These are phyloP conservation scores for Ariopsis seemanni DNA, from an alignment of 2,113 vertebrate genomes.

Conservation along the genomic window DNA sequence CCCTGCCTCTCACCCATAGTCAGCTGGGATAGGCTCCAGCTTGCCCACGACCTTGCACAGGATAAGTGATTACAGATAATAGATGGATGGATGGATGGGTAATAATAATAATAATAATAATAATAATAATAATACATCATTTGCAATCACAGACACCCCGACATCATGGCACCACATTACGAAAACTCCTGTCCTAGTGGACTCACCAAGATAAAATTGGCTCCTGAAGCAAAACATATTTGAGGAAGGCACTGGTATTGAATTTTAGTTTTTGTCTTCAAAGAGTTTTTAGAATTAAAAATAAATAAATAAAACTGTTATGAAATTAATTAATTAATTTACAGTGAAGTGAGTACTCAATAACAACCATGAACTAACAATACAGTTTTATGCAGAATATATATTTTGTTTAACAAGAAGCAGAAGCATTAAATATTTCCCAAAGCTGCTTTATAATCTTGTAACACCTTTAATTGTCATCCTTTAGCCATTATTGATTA, in stretches of 20 bases:
- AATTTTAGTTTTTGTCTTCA: background rate
- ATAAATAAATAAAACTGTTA: background rate
- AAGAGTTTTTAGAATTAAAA: background rate
- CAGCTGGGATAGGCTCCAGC: no score
- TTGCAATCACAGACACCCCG: background rate
- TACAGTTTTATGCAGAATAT: background rate
- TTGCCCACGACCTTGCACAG: no score
- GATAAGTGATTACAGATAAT: no score
- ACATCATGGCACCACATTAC: background rate
- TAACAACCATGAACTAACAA: no score
- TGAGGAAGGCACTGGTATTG: background rate
- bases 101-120: no score
- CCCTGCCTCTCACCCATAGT: no score
- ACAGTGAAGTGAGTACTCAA: background rate
- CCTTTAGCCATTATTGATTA: background rate
- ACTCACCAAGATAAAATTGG: background rate
- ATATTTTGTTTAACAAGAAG: background rate
- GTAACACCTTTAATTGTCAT: background rate
- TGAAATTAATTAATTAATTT: background rate
- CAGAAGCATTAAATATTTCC: background rate
- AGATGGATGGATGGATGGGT: no score
- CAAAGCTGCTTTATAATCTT: background rate
- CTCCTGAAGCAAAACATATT: background rate
- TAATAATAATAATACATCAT: no score
- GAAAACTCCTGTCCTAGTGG: background rate